These are phyloP conservation scores for Zootermopsis nevadensis DNA, from an alignment of 2,888 invertebrate species.

Conservation along the genomic window DNA sequence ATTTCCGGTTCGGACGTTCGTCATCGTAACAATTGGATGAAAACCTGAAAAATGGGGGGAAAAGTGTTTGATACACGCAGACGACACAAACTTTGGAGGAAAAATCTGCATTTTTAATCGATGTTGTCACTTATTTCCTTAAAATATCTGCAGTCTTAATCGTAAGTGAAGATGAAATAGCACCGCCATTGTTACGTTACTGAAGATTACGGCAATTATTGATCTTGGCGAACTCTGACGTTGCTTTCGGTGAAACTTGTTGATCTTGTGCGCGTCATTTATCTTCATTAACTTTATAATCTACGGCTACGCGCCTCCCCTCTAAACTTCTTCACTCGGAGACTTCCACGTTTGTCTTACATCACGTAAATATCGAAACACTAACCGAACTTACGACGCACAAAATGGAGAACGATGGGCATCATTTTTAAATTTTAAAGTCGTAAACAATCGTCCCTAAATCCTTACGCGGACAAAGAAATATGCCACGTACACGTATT, in stretches of 20 bases:
- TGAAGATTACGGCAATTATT: too few relatives aligned
- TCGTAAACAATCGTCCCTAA: background rate
- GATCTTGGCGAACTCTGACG: too few relatives aligned
- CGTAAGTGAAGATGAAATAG: background rate
- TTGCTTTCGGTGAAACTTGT: too few relatives aligned
- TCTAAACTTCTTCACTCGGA: too few relatives aligned
- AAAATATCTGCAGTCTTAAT: background rate
- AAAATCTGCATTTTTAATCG: conserved; percentile 7
- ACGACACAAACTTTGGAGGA: background rate
- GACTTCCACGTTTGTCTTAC: too few relatives aligned
- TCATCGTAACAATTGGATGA: conserved; percentile 70
- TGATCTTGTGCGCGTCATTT: too few relatives aligned
- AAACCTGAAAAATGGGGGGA: conserved; percentile 63
- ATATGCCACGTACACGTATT: background rate
- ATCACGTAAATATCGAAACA: too few relatives aligned
- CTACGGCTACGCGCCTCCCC: too few relatives aligned
- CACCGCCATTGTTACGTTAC: background rate
- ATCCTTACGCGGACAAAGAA: background rate
- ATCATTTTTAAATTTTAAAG: background rate
- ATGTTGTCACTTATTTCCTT: background rate
- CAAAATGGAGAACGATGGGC: too few relatives aligned
- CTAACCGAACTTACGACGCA: too few relatives aligned
- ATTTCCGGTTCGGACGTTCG: conserved; percentile 55
- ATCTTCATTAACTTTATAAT: too few relatives aligned
- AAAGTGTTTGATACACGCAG: background rate